A percentile compares a stretch with the other conserved stretches of the same genome.
Conservation (phyloP, 2,888 invertebrate species). For the Heteropelma amictum region DNA sequence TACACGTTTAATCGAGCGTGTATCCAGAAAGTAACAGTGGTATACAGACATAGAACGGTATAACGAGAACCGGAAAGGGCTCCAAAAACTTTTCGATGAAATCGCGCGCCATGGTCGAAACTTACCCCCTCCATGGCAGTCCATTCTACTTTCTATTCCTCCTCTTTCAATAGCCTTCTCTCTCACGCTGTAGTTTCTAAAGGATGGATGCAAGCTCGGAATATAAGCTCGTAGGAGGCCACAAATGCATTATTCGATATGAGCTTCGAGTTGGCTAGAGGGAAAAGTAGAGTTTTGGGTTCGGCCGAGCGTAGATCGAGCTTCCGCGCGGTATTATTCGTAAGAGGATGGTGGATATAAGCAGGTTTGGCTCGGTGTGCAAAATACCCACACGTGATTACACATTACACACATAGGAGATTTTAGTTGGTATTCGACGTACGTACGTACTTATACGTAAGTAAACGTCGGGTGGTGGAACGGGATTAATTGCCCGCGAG, state of each 20-base stretch:
- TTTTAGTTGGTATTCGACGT: conserved; percentile 10
- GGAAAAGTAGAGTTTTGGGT: conserved; percentile 48
- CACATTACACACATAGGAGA: neutral
- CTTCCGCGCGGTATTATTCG: conserved; percentile 52
- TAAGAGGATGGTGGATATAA: conserved; percentile 46
- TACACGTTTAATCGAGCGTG: conserved; percentile 63
- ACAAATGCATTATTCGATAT: conserved; percentile 70
- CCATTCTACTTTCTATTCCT: conserved; percentile 24
- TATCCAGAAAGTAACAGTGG: conserved; percentile 5
- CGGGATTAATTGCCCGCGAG: conserved; percentile 74
- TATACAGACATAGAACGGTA: neutral
- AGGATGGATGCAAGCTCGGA: conserved; percentile 68
- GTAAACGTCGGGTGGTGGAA: conserved; percentile 41
- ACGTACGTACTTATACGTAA: neutral
- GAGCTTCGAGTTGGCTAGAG: conserved; percentile 52
- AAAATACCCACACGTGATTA: neutral
- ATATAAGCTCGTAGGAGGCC: conserved; percentile 66
- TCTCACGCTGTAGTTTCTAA: conserved; percentile 46
- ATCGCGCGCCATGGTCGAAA: conserved; percentile 70
- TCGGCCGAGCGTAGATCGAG: conserved; percentile 51
- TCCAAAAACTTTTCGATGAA: conserved; percentile 73
- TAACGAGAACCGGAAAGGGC: conserved; percentile 22
- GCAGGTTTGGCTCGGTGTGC: conserved; percentile 10
- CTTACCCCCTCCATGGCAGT: conserved; percentile 53
- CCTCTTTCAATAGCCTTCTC: neutral